Conservation (phyloP, 2,888 invertebrate genomes). For the Leuctra nigra region DNA sequence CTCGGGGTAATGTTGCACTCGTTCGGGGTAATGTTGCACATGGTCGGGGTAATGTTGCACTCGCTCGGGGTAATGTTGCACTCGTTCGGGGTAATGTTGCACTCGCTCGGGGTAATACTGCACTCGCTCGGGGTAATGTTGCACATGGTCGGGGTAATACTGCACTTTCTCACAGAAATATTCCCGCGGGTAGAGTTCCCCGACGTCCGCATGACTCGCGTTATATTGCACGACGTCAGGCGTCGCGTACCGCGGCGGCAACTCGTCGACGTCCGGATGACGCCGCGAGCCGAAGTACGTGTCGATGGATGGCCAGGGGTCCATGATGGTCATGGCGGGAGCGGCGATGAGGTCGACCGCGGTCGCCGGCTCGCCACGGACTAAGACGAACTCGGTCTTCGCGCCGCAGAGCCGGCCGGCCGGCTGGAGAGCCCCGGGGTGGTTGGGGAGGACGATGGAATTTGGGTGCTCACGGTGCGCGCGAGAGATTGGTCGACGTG, state of each 20-base stretch:
- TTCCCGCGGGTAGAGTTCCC: too few species aligned
- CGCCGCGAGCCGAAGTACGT: constrained; percentile 10
- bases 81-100: too few species aligned
- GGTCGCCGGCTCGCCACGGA: background rate
- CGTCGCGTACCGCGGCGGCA: background rate
- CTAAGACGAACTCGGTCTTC: background rate
- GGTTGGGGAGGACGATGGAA: background rate
- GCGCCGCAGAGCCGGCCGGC: background rate
- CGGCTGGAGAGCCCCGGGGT: background rate
- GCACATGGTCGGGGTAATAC: too few species aligned
- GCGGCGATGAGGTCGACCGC: background rate
- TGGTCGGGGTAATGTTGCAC: too few species aligned
- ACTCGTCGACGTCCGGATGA: constrained; percentile 1
- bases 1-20: too few species aligned
- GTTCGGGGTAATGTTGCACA: too few species aligned
- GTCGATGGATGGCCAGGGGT: constrained; percentile 15
- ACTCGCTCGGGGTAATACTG: too few species aligned
- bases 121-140: too few species aligned
- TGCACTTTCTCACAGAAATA: background rate
- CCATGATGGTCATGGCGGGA: constrained; percentile 5
- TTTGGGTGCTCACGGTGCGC: constrained; percentile 2
- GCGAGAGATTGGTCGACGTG: too few species aligned
- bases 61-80: too few species aligned
- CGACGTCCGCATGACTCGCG: too few species aligned
- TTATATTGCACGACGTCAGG: too few species aligned